Evolutionary conservation across 2,797 vertebrate species (phyloP).

Genomic region (Anniella stebbinsi): DNA sequence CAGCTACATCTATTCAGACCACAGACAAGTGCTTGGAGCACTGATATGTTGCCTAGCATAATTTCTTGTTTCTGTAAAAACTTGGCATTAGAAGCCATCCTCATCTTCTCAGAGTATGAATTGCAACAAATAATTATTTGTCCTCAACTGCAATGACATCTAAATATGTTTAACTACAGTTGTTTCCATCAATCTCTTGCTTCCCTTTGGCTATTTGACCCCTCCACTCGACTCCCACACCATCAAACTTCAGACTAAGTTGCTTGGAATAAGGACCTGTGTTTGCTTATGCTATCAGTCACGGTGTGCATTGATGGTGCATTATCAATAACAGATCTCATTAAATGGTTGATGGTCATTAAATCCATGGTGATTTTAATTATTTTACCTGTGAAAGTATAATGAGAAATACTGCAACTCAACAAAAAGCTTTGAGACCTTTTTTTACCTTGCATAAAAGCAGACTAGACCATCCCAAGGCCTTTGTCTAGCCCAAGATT

Average conservation of each 20-base stretch:
- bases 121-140: not conserved
- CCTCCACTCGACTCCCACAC: not conserved
- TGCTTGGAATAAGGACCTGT: not conserved
- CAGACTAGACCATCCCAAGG: not conserved
- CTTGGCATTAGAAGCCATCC: not conserved
- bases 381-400: not conserved
- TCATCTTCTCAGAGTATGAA: not conserved
- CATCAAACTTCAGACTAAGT: not conserved
- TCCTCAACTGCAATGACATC: not conserved
- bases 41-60: not conserved
- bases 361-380: not conserved
- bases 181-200: too few relatives aligned
- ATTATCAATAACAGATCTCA: not conserved
- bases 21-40: too few relatives aligned
- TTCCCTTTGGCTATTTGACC: not conserved
- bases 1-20: not conserved
- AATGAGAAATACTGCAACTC: not conserved
- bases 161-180: not conserved
- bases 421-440: not conserved
- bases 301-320: too few relatives aligned
- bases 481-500: not conserved
- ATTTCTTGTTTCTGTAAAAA: not conserved
- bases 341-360: not conserved
- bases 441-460: not conserved
- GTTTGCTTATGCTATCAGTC: not conserved